Evolutionary conservation across 1,140 invertebrate species (phyloP).

Genomic region (Drosophila bipectinata): DNA sequence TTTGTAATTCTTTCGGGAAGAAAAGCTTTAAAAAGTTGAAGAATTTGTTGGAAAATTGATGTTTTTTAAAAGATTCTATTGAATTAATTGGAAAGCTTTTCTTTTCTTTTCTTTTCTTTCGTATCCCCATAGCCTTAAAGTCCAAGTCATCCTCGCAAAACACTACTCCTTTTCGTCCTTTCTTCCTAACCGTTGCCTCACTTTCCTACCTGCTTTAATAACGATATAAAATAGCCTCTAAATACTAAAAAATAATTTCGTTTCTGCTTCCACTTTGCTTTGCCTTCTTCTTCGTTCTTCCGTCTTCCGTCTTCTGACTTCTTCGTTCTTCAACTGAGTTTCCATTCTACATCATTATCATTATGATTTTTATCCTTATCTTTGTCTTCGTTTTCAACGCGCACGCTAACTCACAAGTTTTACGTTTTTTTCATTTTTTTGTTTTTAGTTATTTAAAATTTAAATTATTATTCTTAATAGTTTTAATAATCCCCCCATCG

Average conservation of each 20-base stretch:
- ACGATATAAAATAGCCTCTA: slow-evolving; percentile 83
- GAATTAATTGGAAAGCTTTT: neutral
- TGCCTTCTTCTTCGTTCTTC: slow-evolving; percentile 3
- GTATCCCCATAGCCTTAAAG: neutral
- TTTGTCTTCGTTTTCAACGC: slow-evolving; percentile 72
- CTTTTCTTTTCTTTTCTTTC: neutral
- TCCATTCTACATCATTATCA: slow-evolving; percentile 33
- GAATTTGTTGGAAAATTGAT: too few species aligned
- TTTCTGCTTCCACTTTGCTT: slow-evolving; percentile 39
- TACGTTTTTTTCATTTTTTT: slow-evolving; percentile 13
- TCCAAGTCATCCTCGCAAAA: slow-evolving; percentile 21
- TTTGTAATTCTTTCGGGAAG: neutral
- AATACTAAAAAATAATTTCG: slow-evolving; percentile 82
- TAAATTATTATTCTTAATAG: slow-evolving; percentile 24
- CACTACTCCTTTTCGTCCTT: slow-evolving; percentile 14
- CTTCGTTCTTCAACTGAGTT: slow-evolving; percentile 34
- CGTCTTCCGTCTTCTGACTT: slow-evolving; percentile 7
- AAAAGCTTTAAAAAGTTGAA: too few species aligned
- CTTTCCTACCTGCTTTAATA: slow-evolving; percentile 54
- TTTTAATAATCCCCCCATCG: slow-evolving; percentile 38
- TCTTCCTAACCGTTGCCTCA: slow-evolving; percentile 35
- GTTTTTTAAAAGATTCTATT: neutral
- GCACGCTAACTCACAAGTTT: slow-evolving; percentile 70
- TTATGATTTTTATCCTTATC: slow-evolving; percentile 37
- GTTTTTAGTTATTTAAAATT: slow-evolving; percentile 3